Evolutionary conservation across 2,797 vertebrate genomes (phyloP), one percentile per base, ranked within the genome.

Genomic region (Centropyge bicolor): DNA sequence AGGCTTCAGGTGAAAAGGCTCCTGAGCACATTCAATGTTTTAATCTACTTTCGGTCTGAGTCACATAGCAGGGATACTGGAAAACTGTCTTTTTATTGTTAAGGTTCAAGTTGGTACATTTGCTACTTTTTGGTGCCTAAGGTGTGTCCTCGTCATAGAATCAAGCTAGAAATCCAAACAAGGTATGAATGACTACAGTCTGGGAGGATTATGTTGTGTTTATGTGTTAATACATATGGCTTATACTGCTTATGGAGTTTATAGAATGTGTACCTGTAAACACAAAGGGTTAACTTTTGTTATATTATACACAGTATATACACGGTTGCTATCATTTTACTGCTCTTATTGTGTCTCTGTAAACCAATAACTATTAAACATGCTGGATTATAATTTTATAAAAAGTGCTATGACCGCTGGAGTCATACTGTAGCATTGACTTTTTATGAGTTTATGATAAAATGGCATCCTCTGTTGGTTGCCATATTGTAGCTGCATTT

Each of bases 361-460:
- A 19, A 19, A 4, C 27, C 3, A 61, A 79, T 31, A 31, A 43
- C 14, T 16, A 49, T 6, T 24, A 60, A 59, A 71, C 10, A 27
- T 3, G 10, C 10, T 24, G n/a, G 31, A 13, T 20, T 19, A 36
- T 10, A 17, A 38, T 16, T 51, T 45, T n/a, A 56, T 49, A 56
- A 46, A 10, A 11, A 31, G 9, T 19, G 22, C 24, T 8, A 11
- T 45, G 19, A 12, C 2, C 4, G 51, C 3, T 52, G 8, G 4
- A 12, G 24, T 9, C 20, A 7, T 22, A 52, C 3, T 62, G 11
- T 6, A 51, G 3, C 35, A 40, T 1, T 8, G 11, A 22, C 5
- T 22, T 48, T 76, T 75, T 51, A 45, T 45, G 3, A 10, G 19
- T 74, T 74, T 27, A 51, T 41, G 35, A 69, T 74, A 43, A 14